phyloP scores from a whole-genome alignment of 2,113 vertebrate genomes.

The Indri indri region DNA sequence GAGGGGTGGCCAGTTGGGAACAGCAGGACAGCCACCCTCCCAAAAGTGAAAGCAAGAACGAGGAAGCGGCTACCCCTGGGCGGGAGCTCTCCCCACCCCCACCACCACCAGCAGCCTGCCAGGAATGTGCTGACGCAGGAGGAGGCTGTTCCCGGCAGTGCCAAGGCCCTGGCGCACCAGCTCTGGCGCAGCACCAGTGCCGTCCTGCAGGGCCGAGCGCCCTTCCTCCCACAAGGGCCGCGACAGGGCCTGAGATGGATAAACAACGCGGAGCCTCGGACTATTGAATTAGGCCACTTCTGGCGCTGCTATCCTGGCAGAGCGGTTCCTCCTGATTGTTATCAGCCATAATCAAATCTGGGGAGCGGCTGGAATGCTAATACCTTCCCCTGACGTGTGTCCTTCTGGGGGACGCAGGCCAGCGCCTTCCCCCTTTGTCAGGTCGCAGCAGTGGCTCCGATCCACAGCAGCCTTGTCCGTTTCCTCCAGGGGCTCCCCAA shows the following conservation, averaged over 20 bases:
- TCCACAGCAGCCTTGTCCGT: accelerated
- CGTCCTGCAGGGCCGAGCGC: conserved; percentile 36
- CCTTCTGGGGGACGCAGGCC: not conserved
- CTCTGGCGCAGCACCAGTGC: conserved; percentile 40
- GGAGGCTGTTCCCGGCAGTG: conserved; percentile 30
- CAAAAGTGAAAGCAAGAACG: not conserved
- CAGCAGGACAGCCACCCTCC: accelerated
- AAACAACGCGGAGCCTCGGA: conserved; percentile 78
- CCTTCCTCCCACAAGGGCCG: not conserved
- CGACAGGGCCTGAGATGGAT: conserved; percentile 79
- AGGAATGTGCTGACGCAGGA: not conserved
- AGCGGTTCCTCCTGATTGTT: conserved; percentile 83
- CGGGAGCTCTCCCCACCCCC: conserved; percentile 6
- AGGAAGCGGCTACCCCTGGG: not conserved
- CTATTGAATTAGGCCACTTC: conserved; percentile 80
- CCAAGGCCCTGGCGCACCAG: conserved; percentile 28
- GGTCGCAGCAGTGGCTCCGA: accelerated
- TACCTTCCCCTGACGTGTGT: conserved; percentile 54
- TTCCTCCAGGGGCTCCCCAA: not conserved
- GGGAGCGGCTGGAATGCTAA: conserved; percentile 81
- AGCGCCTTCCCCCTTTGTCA: accelerated
- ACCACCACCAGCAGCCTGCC: conserved; percentile 30
- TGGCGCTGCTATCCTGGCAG: conserved; percentile 86
- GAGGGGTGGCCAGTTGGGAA: not conserved
- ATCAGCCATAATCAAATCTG: conserved; percentile 90